A percentile compares a stretch with the other conserved stretches of the same genome.
Evolutionary conservation across 2,113 vertebrate species (phyloP).

Genomic region (Chlorodrepanis virens): DNA sequence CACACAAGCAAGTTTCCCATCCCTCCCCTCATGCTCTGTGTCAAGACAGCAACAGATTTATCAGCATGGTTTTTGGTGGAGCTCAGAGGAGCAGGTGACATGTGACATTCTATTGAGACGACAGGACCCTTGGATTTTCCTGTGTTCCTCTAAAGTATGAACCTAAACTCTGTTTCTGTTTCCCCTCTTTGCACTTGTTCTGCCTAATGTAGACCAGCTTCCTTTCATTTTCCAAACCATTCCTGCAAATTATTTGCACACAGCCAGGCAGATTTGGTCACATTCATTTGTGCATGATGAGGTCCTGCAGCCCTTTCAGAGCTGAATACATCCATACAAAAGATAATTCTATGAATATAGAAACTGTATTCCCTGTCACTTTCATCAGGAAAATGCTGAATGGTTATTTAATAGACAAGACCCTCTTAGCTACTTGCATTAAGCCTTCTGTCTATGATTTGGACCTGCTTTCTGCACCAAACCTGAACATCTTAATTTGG

Average conservation of each 20-base stretch:
- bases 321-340: conserved; percentile 18
- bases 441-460: not conserved
- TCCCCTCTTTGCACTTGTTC: not conserved
- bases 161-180: not conserved
- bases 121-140: not conserved
- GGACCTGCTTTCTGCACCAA: not conserved
- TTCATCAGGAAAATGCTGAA: not conserved
- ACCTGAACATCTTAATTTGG: not conserved
- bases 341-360: not conserved
- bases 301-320: not conserved
- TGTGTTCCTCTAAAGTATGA: not conserved
- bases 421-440: not conserved
- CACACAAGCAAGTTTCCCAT: not conserved
- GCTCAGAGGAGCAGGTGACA: not conserved
- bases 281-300: not conserved
- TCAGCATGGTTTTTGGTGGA: not conserved
- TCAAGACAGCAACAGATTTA: not conserved
- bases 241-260: not conserved
- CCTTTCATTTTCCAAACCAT: not conserved
- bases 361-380: not conserved
- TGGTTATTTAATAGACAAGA: not conserved
- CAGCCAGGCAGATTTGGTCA: not conserved
- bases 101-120: not conserved
- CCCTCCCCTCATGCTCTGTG: not conserved
- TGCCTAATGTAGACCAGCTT: not conserved